Base-by-base conservation (phyloP, 2,113 vertebrate genomes). In the Pseudolaguvia tuberculata region DNA sequence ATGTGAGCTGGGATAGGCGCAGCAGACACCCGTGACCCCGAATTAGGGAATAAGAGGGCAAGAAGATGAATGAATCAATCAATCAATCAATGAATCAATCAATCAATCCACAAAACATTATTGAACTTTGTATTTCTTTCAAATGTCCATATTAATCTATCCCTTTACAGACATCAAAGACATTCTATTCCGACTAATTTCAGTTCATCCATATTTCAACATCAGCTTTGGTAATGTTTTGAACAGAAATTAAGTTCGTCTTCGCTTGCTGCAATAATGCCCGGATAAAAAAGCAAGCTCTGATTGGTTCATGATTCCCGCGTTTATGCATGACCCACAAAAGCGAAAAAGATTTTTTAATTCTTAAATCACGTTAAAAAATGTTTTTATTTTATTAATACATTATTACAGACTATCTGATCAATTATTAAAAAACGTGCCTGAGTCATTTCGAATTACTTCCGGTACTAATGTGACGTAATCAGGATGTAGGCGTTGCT, bases 241-340 rank as follows among this genome's bases (percentile, higher is more conserved):
- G 2, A 18, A 10, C 27, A n/a, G 25, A 17, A 25, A 29, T 35
- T 4, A 20, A 0, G 1, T 10, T 2, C 3, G 31, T 35, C 31
- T 3, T 35, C 31, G 3, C 31, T 35, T 9, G 8, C 39, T 25
- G n/a, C 6, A 3, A 47, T 15, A 47, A 65, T 47, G 8, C 62
- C 62, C 42, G 21, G 62, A 27, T 48, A 23, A 66, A 8, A 66
- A 17, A 21, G 21, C 13, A 21, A 25, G 0, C 14, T 48, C 21
- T 66, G 62, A 66, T 66, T 66, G 62, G 62, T 27, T 48, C 42
- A 9, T 66, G 7, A 6, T 45, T 63, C 39, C 61, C 61, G 31
- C 61, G 20, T 63, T 23, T 0, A 2, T 45, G 23, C 5, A 45
- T 14, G 21, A 1, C 0, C 2, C 45, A 21, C 42, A 66, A 66